Evolutionary conservation across 2,113 vertebrate genomes (phyloP), one percentile per base, ranked within the genome.

Genomic region (Chamaetylas fuelleborni): DNA sequence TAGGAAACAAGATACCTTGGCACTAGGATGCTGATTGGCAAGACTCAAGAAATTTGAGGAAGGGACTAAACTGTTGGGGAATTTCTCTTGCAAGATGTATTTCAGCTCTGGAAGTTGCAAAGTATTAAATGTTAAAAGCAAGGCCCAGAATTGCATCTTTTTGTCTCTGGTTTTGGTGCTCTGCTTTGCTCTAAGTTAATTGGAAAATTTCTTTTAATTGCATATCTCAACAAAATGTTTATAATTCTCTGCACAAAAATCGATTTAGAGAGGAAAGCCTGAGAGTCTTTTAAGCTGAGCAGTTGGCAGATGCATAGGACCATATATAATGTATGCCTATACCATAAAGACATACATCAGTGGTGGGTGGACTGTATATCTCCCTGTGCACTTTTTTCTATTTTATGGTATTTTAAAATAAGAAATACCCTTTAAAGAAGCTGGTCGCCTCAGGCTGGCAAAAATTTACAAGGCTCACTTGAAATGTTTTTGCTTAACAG

Each of bases 401-500:
- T 54, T 94, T 96, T 88, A 90, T 81, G 73, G 36, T 48, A 87
- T 78, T 93, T 95, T 78, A 95, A 94, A 96, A 88, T 93, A 93
- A 93, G 90, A 90, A 92, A 90, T 94, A 93, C 61, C 57, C 74
- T 91, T 95, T 95, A 91, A 87, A 93, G 81, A 88, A 89, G 81
- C 40, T 16, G 53, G 92, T 71, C 34, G 86, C 92, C 77, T 79
- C 64, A 88, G 82, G 60, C 86, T 90, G 70, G 65, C 69, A 78
- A 84, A 93, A 96, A 84, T 57, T 86, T 94, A 84, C 82, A 94
- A 62, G 48, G 65, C 38, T 93, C 18, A 33, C 66, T 92, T 92
- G 73, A 92, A 95, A 77, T 72, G 38, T 15, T 95, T 93, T 94
- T 91, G 29, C 81, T 89, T 86, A 91, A 76, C 8, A 85, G 36